These are phyloP conservation scores for Eudyptes chrysolophus DNA, from an alignment of 2,113 vertebrate species.

Conservation along the genomic window DNA sequence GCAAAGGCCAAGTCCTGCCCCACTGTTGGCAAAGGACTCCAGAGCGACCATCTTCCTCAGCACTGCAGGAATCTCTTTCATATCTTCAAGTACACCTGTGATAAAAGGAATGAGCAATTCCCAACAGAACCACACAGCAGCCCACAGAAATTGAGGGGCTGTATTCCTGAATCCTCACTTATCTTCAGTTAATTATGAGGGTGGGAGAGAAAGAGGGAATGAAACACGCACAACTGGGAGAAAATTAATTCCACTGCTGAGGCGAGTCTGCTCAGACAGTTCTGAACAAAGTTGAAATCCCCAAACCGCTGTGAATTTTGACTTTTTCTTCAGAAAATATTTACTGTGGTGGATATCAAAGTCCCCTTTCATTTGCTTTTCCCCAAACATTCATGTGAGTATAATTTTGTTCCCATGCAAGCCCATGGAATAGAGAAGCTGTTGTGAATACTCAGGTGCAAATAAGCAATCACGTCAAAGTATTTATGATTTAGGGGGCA, in stretches of 20 bases:
- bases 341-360: not conserved
- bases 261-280: not conserved
- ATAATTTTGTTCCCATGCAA: not conserved
- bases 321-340: not conserved
- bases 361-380: slow-evolving; percentile 10
- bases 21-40: not conserved
- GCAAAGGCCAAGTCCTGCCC: not conserved
- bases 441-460: not conserved
- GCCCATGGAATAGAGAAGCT: not conserved
- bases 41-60: not conserved
- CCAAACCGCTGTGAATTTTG: not conserved
- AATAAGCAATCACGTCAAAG: not conserved
- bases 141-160: not conserved
- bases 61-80: not conserved
- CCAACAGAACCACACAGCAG: not conserved
- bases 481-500: not conserved
- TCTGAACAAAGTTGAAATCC: not conserved
- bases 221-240: not conserved
- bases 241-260: not conserved
- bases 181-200: not conserved
- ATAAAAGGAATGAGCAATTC: not conserved
- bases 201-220: not conserved
- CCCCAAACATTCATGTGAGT: not conserved
- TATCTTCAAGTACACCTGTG: not conserved
- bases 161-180: not conserved